A percentile compares a stretch with the other conserved stretches of the same genome.
phyloP scores from a whole-genome alignment of 1,140 invertebrate genomes.

The Lucilia sericata region DNA sequence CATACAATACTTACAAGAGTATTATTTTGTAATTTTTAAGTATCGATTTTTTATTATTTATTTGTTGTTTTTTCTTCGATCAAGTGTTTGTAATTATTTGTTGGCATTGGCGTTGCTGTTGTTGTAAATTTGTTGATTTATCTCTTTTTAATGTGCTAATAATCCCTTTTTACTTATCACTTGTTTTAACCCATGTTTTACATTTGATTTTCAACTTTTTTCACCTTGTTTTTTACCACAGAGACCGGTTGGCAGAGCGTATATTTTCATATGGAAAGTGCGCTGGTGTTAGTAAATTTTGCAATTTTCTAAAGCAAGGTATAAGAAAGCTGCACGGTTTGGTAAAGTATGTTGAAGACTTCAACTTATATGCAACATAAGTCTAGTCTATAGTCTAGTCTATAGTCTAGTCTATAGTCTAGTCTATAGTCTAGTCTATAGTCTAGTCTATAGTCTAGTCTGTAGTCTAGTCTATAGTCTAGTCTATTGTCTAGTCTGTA shows the following conservation, averaged over 20 bases:
- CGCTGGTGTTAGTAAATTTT: background rate
- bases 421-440: too few relatives aligned
- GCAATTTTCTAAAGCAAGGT: background rate
- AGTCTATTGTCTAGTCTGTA: too few relatives aligned
- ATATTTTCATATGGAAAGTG: background rate
- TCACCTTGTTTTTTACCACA: background rate
- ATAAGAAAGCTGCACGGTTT: too few relatives aligned
- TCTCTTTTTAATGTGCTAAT: slow-evolving; percentile 29
- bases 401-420: too few relatives aligned
- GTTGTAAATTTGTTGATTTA: slow-evolving; percentile 23
- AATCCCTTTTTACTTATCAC: slow-evolving; percentile 20
- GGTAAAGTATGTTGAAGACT: too few relatives aligned
- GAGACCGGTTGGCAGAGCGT: background rate
- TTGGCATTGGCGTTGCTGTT: background rate
- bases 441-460: too few relatives aligned
- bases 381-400: too few relatives aligned
- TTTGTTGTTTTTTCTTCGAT: background rate
- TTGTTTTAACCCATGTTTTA: slow-evolving; percentile 27
- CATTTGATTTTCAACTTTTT: background rate
- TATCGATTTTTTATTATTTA: background rate
- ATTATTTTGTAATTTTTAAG: background rate
- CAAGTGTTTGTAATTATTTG: slow-evolving; percentile 5
- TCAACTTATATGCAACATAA: too few relatives aligned
- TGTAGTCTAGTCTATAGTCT: too few relatives aligned
- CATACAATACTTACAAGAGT: background rate